Evolutionary conservation across 2,113 vertebrate genomes (phyloP).

Genomic region (Alaudala cheleensis): DNA sequence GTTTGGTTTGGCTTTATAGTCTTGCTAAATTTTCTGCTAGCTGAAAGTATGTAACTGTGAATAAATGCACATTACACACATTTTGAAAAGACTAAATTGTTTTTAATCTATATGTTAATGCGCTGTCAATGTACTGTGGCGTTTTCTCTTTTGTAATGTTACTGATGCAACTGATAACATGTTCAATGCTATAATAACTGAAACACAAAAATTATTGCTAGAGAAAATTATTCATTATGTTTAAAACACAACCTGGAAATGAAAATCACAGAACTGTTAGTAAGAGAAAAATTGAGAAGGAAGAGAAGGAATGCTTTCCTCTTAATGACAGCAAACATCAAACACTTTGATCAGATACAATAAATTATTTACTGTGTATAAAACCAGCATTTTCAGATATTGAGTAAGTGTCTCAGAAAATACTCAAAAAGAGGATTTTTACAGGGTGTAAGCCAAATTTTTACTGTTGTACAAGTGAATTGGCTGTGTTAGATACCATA

Average conservation of each 20-base stretch:
- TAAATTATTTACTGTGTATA: not conserved
- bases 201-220: not conserved
- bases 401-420: not conserved
- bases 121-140: not conserved
- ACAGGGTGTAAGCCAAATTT: not conserved
- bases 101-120: conserved; percentile 66
- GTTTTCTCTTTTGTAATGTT: not conserved
- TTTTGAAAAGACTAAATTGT: conserved; percentile 35
- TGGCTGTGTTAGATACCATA: not conserved
- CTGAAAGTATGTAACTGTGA: not conserved
- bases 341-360: not conserved
- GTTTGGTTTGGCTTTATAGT: not conserved
- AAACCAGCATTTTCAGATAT: rapidly evolving
- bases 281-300: not conserved
- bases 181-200: not conserved
- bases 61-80: not conserved
- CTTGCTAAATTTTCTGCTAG: not conserved
- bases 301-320: not conserved
- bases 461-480: not conserved
- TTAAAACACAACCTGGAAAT: not conserved
- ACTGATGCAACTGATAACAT: not conserved
- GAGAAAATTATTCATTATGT: not conserved
- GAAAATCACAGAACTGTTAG: not conserved
- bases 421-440: not conserved
- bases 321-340: not conserved